Evolutionary conservation across 1,140 invertebrate genomes (phyloP), one percentile per base, ranked within the genome.

Genomic region (Drosophila pruinosa): DNA sequence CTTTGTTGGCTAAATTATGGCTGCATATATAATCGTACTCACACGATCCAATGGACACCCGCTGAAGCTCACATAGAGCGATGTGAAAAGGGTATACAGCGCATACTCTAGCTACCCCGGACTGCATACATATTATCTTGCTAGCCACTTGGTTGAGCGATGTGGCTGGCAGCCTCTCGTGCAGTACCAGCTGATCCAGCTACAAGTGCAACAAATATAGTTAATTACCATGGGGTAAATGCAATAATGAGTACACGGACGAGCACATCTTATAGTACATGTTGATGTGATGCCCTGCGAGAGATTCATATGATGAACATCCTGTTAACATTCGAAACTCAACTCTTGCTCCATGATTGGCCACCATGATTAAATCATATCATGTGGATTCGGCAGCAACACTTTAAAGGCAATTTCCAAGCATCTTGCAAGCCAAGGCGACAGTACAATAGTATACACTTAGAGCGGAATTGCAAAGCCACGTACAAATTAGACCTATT

Each of bases 1-100:
- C 78, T 88, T 88, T 88, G 82, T 78, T 88, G 82, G 77, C 81
- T 81, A 86, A 88, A 81, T 88, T 86, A 86, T 88, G 74, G 78
- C 78, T 76, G 71, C 81, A 89, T 86, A 86, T 75, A 75, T 77
- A 83, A 83, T 85, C 72, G 75, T 72, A 74, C 85, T 90, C 85
- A 89, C 89, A 73, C 89, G 85, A 88, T 90, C 89, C 79, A 88
- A 54, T 63, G 89, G 72, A 81, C 75, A 86, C 63, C 86, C 89
- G 59, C 82, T 89, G 67, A 90, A 91, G 63, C 89, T 89, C 58
- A 91, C 89, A 38, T 78, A 74, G 24, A 89, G 65, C 50, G 83
- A 90, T 39, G 79, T 75, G 56, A 86, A 56, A 21, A 90, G 59
- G 28, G 69, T 56, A 64, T 78, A 90, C 1, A 89, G 82, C 62